Conservation (phyloP, 2,113 vertebrate species). For the Henicopernis longicauda region DNA sequence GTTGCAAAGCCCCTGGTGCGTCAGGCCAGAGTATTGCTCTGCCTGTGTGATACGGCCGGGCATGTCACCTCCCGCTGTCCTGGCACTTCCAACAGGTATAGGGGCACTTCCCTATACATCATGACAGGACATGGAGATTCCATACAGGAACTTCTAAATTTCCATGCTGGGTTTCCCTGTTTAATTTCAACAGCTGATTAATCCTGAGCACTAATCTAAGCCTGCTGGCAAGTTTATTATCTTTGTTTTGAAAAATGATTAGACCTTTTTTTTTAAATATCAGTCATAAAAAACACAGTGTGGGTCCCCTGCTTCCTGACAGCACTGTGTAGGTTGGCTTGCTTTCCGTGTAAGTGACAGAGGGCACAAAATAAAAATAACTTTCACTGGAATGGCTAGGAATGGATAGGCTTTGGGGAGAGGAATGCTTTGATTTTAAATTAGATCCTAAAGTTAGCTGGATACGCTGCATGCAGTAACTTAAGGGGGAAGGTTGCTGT, state of each 20-base stretch:
- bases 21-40: rapidly evolving
- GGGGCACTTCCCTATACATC: background rate
- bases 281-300: background rate
- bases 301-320: constrained; percentile 1
- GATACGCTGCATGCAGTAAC: background rate
- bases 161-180: background rate
- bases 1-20: rapidly evolving
- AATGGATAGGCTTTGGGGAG: constrained; percentile 7
- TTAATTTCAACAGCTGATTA: background rate
- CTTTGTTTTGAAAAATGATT: background rate
- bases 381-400: constrained; percentile 15
- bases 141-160: background rate
- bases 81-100: background rate
- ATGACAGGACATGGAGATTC: rapidly evolving
- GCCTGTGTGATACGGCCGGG: background rate
- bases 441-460: constrained; percentile 37
- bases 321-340: constrained; percentile 25
- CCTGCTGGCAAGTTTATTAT: background rate
- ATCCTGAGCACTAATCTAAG: background rate
- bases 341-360: constrained; percentile 7
- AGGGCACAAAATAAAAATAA: constrained; percentile 54
- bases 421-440: constrained; percentile 46
- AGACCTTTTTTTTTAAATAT: background rate
- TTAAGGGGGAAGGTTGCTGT: background rate
- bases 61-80: background rate